Evolutionary conservation across 2,888 invertebrate genomes (phyloP), one percentile per base, ranked within the genome.

Genomic region (Limenitis camilla): DNA sequence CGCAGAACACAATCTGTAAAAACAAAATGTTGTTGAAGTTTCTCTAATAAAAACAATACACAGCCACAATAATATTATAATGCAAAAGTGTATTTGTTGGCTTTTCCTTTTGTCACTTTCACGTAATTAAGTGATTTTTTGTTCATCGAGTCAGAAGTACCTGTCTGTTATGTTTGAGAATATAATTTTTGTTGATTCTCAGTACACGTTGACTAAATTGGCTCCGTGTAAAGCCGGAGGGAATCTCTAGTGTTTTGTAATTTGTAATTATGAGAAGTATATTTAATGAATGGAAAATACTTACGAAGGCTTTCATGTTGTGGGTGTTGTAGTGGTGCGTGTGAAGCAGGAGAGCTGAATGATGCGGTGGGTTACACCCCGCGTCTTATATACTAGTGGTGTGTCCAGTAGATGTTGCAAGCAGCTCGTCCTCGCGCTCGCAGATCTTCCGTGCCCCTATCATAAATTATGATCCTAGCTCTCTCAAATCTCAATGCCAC

Each of bases 271-370:
- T 19, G 28, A 27, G 19, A 19, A 19, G 19, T 27, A 27, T 27
- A 39, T 27, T 35, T 29, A 36, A 9, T 11, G 4, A 29, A n/a
- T 35, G n/a, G 7, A 11, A 4, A 41, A 38, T 62, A 65, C 66
- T 65, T 51, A 66, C 65, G 38, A 65, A 61, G 52, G 59, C 39
- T 53, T 61, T 64, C 64, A 64, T 64, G 52, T 59, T 58, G 60
- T 32, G 9, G 11, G 36, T 36, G 35, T 5, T 11, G 11, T 28
- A 11, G 10, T 29, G 28, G 36, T 36, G 29, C 10, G 36, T 38
- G 36, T 45, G 45, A 35, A 45, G 45, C 29, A 35, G 49, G 35
- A 40, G 40, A 44, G 40, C 9, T 44, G 40, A 44, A 33, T 50
- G 54, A 40, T 41, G 42, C 11, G 32, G 28, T 28, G 31, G 1